phyloP scores from a whole-genome alignment of 1,140 invertebrate genomes.

The Frieseomelitta varia region DNA sequence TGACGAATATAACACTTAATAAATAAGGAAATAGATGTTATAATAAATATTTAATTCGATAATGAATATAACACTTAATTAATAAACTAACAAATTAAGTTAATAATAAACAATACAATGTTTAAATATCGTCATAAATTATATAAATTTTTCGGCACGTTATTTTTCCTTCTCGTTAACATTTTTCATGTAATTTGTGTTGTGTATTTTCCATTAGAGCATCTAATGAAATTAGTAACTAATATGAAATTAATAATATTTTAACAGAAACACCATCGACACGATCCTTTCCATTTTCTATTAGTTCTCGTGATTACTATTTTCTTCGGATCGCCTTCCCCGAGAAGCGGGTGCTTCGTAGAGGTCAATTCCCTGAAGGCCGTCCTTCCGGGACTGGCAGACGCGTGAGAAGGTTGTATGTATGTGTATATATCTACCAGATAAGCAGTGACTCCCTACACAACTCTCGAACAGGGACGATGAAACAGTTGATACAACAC shows the following conservation, averaged over 20 bases:
- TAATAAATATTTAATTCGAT: too few relatives aligned
- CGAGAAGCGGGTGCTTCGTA: constrained; percentile 18
- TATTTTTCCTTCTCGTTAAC: background rate
- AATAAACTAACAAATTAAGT: too few relatives aligned
- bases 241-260: background rate
- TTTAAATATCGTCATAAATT: too few relatives aligned
- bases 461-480: constrained; percentile 20
- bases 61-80: too few relatives aligned
- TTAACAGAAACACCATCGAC: background rate
- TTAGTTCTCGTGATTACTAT: constrained; percentile 18
- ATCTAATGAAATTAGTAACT: too few relatives aligned
- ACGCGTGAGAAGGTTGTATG: constrained; percentile 54
- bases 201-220: too few relatives aligned
- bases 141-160: too few relatives aligned
- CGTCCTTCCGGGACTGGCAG: constrained; percentile 72
- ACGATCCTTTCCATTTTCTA: background rate
- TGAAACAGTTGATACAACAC: constrained; percentile 35
- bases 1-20: background rate
- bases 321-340: constrained; percentile 5
- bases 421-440: constrained; percentile 26
- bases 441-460: constrained; percentile 46
- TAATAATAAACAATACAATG: too few relatives aligned
- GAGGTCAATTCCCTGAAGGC: constrained; percentile 73
- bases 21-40: background rate
- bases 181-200: background rate